phyloP scores from a whole-genome alignment of 2,113 vertebrate genomes.

The Sylvilagus bachmani region DNA sequence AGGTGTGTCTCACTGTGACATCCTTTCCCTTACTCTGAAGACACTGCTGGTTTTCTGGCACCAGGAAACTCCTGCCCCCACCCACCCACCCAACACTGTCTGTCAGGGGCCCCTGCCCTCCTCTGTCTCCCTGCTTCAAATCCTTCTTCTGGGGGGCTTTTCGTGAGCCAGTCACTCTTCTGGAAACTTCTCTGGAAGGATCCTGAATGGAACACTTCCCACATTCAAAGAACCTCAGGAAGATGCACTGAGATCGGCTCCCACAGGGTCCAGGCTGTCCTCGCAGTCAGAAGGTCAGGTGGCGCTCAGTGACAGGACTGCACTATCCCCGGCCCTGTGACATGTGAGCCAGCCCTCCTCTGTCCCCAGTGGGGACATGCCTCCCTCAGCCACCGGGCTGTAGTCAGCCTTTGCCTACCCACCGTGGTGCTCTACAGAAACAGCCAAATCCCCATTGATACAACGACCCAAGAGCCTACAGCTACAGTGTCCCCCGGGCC shows the following conservation, averaged over 20 bases:
- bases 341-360: not conserved
- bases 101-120: not conserved
- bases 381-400: not conserved
- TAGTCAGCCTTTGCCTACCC: not conserved
- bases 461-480: not conserved
- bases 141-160: not conserved
- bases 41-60: not conserved
- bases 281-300: not conserved
- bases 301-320: accelerated
- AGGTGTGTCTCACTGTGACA: not conserved
- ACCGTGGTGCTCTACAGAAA: not conserved
- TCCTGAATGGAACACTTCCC: not conserved
- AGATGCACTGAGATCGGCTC: no score
- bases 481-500: not conserved
- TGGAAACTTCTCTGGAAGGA: not conserved
- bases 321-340: accelerated
- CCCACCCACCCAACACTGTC: not conserved
- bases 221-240: not conserved
- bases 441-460: not conserved
- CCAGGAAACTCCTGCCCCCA: not conserved
- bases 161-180: not conserved
- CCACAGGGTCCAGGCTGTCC: no score
- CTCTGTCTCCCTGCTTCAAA: not conserved
- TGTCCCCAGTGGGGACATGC: not conserved
- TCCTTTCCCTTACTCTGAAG: no score